phyloP scores from a whole-genome alignment of 2,113 vertebrate genomes.

The Macquaria ambigua region DNA sequence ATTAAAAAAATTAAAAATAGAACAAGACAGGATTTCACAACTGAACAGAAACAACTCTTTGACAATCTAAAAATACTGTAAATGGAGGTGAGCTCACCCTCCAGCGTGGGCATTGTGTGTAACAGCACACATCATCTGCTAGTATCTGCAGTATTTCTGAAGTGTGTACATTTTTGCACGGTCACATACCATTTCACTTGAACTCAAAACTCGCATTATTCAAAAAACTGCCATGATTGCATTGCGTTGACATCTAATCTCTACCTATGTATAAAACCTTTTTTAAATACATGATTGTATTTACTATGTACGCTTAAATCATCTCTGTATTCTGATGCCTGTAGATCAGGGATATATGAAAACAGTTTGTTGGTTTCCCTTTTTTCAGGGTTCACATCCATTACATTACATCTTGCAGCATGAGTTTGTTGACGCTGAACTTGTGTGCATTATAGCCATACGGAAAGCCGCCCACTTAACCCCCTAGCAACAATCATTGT shows the following conservation, averaged over 20 bases:
- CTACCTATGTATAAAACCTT: slow-evolving; percentile 16
- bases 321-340: slow-evolving; percentile 55
- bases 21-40: slow-evolving; percentile 1
- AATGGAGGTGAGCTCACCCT: slow-evolving; percentile 37
- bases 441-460: slow-evolving; percentile 42
- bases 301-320: slow-evolving; percentile 16
- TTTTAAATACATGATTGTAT: slow-evolving; percentile 57
- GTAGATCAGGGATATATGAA: slow-evolving; percentile 48
- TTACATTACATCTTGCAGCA: slow-evolving; percentile 34
- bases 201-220: neutral
- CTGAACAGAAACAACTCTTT: slow-evolving; percentile 18
- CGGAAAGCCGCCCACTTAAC: neutral
- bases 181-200: slow-evolving; percentile 20
- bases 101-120: slow-evolving; percentile 38
- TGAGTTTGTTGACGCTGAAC: slow-evolving; percentile 36
- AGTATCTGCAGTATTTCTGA: slow-evolving; percentile 27
- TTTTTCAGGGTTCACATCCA: neutral
- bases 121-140: slow-evolving; percentile 17
- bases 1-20: too few species aligned
- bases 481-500: slow-evolving; percentile 1
- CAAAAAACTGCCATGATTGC: slow-evolving; percentile 54
- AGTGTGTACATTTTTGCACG: slow-evolving; percentile 20
- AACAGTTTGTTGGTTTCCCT: neutral
- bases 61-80: slow-evolving; percentile 54
- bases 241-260: slow-evolving; percentile 28